Conservation (phyloP, 2,113 vertebrate species). For the Theristicus caerulescens region DNA sequence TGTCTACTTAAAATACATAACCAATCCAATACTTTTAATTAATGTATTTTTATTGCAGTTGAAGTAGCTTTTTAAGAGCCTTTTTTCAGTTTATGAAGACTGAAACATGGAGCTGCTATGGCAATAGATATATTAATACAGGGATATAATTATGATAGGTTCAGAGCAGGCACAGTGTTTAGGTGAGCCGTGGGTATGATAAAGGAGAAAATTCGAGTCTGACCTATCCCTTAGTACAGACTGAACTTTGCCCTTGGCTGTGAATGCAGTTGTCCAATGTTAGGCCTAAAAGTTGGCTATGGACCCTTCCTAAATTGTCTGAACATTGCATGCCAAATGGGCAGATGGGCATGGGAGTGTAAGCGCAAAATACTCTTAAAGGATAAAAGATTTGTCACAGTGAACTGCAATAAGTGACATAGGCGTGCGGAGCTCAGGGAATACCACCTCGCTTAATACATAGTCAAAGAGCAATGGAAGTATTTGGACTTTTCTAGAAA, state of each 20-base stretch:
- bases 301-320: neutral
- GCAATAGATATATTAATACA: neutral
- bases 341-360: neutral
- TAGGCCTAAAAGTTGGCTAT: neutral
- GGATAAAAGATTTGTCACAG: neutral
- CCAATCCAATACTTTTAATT: neutral
- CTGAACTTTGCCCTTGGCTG: neutral
- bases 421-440: neutral
- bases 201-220: neutral
- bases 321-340: neutral
- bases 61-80: neutral
- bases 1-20: neutral
- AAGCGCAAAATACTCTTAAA: neutral
- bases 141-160: neutral
- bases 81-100: neutral
- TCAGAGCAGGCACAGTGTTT: neutral
- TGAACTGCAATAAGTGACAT: neutral
- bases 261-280: neutral
- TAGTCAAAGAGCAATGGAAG: neutral
- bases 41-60: neutral
- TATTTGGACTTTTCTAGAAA: neutral
- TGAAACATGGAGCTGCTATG: neutral
- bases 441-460: fast-evolving
- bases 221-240: neutral
- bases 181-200: neutral